Base-by-base conservation (phyloP, 2,113 vertebrate species). In the Bubo blakistoni region DNA sequence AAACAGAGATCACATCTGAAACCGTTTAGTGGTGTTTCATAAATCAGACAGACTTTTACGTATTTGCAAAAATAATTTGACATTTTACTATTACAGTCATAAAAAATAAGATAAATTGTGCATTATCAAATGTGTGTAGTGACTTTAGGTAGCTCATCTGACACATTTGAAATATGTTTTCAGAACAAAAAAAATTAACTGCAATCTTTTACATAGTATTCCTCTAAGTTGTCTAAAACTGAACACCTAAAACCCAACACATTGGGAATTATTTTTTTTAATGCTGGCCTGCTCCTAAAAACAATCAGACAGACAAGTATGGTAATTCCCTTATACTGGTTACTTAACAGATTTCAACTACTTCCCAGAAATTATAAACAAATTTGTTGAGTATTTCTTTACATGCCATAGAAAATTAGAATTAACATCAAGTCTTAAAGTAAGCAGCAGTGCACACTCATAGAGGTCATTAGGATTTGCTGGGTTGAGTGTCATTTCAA, bases 401-500 rank as follows among this genome's bases (percentile, higher is more conserved):
- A 70, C 27, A 85, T 6, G 9, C 12, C 30, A 72, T 79, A 70
- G 66, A 77, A 90, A 92, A 94, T 40, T 5, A 69, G 63, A 74
- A 54, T 78, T 83, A 95, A 95, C 47, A 81, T 15, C 19, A 66
- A 38, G 34, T 69, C 91, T 91, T 89, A 93, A 95, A 96, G 86
- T 94, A 92, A 40, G 57, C 58, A 80, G 40, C 59, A 94, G 26
- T 52, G 52, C 59, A 83, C 20, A 63, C 25, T 81, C 38, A 21
- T 7, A 49, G 18, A 58, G 15, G 47, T 92, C 71, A 93, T 30
- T 91, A 81, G 63, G 77, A 89, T 86, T 95, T 90, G 46, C 55
- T 69, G 44, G 16, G 36, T 21, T 88, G 22, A 69, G 34, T 20
- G 25, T 62, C 85, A 84, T 24, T 46, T 88, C 90, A 89, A 94